Evolutionary conservation across 2,888 invertebrate species (phyloP).

Genomic region (Oligia strigilis): DNA sequence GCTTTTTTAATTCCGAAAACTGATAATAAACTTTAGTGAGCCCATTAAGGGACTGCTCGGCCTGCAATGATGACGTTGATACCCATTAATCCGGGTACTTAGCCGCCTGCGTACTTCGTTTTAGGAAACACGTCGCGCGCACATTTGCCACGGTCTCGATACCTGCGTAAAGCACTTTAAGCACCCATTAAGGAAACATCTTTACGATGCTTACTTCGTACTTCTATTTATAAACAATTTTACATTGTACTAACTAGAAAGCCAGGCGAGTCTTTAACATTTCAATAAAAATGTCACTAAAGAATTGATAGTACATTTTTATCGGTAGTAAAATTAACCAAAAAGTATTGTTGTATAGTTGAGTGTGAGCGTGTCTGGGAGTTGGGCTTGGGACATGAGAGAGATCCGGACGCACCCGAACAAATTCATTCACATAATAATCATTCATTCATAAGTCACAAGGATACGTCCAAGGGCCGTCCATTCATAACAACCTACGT

Average conservation of each 20-base stretch:
- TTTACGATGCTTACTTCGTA: conserved; percentile 61
- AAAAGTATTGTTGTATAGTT: conserved; percentile 50
- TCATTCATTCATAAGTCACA: conserved; percentile 81
- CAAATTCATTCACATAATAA: conserved; percentile 78
- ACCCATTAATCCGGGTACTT: conserved; percentile 56
- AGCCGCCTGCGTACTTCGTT: conserved; percentile 48
- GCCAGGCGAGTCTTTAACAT: conserved; percentile 40
- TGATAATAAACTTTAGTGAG: conserved; percentile 57
- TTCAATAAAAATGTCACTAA: conserved; percentile 58
- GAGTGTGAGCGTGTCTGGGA: conserved; percentile 41
- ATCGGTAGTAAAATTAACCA: conserved; percentile 52
- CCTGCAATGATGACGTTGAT: conserved; percentile 55
- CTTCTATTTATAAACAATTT: conserved; percentile 57
- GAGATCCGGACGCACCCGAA: conserved; percentile 68
- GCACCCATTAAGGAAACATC: conserved; percentile 61
- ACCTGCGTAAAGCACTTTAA: conserved; percentile 62
- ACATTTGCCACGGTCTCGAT: conserved; percentile 55
- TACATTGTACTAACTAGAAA: conserved; percentile 55
- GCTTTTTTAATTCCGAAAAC: conserved; percentile 62
- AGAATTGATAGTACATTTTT: conserved; percentile 47
- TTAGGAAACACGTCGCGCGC: conserved; percentile 52
- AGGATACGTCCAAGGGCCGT: conserved; percentile 78
- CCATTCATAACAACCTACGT: conserved; percentile 77
- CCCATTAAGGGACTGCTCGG: conserved; percentile 39
- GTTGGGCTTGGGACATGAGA: conserved; percentile 46